Conservation (phyloP, 2,797 vertebrate species). For the Chelon labrosus region DNA sequence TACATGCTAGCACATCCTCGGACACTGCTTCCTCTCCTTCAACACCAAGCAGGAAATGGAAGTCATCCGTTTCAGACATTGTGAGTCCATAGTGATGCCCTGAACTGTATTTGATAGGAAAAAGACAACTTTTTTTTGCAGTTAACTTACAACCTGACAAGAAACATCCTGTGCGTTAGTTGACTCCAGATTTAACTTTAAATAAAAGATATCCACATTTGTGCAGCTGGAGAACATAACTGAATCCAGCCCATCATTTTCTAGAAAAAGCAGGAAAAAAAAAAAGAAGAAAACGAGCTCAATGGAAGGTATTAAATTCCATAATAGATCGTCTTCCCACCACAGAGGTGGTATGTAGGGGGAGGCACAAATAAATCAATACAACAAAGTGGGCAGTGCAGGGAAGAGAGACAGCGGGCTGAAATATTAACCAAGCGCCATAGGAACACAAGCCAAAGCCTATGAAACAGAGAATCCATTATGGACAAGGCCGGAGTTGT, state of each 20-base stretch:
- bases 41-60: conserved; percentile 46
- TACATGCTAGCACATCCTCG: conserved; percentile 2
- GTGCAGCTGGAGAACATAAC: neutral
- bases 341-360: conserved; percentile 65
- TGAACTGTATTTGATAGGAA: neutral
- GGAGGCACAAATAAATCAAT: conserved; percentile 84
- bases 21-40: neutral
- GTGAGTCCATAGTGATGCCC: conserved; percentile 6
- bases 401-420: conserved; percentile 65
- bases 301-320: conserved; percentile 79
- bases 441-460: conserved; percentile 77
- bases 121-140: neutral
- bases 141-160: conserved; percentile 42
- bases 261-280: conserved; percentile 2
- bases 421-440: conserved; percentile 85
- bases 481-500: conserved; percentile 71
- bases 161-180: conserved; percentile 64
- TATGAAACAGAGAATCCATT: conserved; percentile 84
- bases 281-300: conserved; percentile 66
- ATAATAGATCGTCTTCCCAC: conserved; percentile 79
- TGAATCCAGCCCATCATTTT: conserved; percentile 44
- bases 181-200: conserved; percentile 22
- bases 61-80: conserved; percentile 13
- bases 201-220: conserved; percentile 53
- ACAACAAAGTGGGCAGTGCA: conserved; percentile 76